Conservation (phyloP, 2,113 vertebrate species). For the Anolis carolinensis region DNA sequence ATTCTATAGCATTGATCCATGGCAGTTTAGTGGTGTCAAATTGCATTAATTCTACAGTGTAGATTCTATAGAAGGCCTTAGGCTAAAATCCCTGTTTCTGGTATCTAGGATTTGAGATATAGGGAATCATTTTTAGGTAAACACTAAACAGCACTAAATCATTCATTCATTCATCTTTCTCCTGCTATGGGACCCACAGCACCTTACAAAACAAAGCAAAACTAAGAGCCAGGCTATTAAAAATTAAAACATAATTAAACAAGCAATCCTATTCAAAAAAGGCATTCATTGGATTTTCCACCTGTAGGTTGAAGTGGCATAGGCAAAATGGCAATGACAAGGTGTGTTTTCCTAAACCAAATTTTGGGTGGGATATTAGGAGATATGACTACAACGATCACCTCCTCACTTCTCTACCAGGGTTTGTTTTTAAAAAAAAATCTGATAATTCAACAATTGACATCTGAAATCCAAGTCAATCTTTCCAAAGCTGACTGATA, state of each 20-base stretch:
- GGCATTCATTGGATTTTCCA: neutral
- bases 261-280: too few species aligned
- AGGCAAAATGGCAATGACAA: neutral
- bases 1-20: too few species aligned
- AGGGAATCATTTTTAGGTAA: neutral
- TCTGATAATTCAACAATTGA: neutral
- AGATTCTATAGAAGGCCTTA: neutral
- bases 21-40: too few species aligned
- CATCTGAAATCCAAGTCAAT: constrained; percentile 15
- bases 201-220: too few species aligned
- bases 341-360: neutral
- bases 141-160: neutral
- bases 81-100: too few species aligned
- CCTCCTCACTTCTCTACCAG: neutral
- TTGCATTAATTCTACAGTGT: too few species aligned
- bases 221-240: too few species aligned
- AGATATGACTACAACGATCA: neutral
- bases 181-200: too few species aligned
- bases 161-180: too few species aligned
- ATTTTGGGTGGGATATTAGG: neutral
- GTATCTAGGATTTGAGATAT: neutral
- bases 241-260: too few species aligned
- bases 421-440: neutral
- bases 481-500: neutral
- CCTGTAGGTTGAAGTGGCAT: too few species aligned